These are phyloP conservation scores for Psettodes erumei DNA, from an alignment of 2,113 vertebrate species.

Conservation along the genomic window DNA sequence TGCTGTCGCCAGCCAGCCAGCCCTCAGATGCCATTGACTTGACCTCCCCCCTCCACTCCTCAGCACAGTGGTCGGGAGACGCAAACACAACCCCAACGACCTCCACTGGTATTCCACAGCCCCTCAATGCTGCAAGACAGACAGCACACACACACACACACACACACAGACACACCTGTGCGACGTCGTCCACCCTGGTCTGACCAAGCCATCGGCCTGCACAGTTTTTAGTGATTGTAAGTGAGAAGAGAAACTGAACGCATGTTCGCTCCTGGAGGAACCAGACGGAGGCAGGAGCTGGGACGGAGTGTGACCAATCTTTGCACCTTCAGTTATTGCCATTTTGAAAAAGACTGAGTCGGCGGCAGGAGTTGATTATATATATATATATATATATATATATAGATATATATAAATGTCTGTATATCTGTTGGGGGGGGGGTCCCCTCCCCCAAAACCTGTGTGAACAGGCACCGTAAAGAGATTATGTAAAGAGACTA, in stretches of 20 bases:
- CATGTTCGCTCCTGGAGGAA: constrained; percentile 54
- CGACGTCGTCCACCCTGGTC: constrained; percentile 61
- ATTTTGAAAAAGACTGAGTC: constrained; percentile 70
- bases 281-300: constrained; percentile 41
- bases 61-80: constrained; percentile 77
- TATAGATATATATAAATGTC: no score
- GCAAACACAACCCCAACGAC: constrained; percentile 77
- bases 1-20: constrained; percentile 75
- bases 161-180: constrained; percentile 49
- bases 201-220: constrained; percentile 78
- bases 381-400: constrained; percentile 73
- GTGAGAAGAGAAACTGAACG: constrained; percentile 64
- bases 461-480: constrained; percentile 63
- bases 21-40: constrained; percentile 77
- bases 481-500: constrained; percentile 75
- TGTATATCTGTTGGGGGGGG: constrained; percentile 62
- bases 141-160: constrained; percentile 66
- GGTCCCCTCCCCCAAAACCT: constrained; percentile 36
- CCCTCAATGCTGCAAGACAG: constrained; percentile 81
- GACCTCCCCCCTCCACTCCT: constrained; percentile 74
- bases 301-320: constrained; percentile 75
- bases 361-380: constrained; percentile 62
- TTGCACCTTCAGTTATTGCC: constrained; percentile 78
- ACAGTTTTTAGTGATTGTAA: constrained; percentile 79
- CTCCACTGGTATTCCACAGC: constrained; percentile 78